These are phyloP conservation scores for Chaetodon auriga DNA, from an alignment of 2,113 vertebrate genomes.

Conservation along the genomic window DNA sequence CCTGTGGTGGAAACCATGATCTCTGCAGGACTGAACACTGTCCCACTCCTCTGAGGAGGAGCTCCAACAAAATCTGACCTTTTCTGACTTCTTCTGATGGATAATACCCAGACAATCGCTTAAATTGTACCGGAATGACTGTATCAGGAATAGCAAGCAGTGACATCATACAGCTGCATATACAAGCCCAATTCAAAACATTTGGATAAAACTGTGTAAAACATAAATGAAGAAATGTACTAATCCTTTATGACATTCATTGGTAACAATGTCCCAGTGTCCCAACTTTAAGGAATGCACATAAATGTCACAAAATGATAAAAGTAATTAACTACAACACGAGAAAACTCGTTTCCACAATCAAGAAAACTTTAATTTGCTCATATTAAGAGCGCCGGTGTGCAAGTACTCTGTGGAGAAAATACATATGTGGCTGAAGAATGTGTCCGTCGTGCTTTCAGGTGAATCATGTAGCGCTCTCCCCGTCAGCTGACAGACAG, in stretches of 20 bases:
- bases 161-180: not conserved
- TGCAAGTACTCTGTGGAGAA: not conserved
- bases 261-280: no score
- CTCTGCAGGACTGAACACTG: constrained; percentile 21
- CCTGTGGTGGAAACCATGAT: constrained; percentile 32
- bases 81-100: constrained; percentile 13
- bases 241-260: no score
- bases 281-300: not conserved
- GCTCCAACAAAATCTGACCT: constrained; percentile 15
- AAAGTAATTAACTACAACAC: not conserved
- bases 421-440: not conserved
- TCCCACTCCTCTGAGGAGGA: constrained; percentile 6
- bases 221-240: no score
- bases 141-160: not conserved
- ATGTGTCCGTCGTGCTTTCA: constrained; percentile 18
- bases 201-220: no score
- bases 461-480: constrained; percentile 28
- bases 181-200: no score
- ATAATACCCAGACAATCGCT: not conserved
- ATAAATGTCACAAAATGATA: not conserved
- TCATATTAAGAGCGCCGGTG: not conserved
- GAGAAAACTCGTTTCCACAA: not conserved
- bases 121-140: constrained; percentile 3
- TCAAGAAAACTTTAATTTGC: not conserved
- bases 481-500: constrained; percentile 38